Evolutionary conservation across 2,797 vertebrate species (phyloP).

Genomic region (Sebastes nivosus): DNA sequence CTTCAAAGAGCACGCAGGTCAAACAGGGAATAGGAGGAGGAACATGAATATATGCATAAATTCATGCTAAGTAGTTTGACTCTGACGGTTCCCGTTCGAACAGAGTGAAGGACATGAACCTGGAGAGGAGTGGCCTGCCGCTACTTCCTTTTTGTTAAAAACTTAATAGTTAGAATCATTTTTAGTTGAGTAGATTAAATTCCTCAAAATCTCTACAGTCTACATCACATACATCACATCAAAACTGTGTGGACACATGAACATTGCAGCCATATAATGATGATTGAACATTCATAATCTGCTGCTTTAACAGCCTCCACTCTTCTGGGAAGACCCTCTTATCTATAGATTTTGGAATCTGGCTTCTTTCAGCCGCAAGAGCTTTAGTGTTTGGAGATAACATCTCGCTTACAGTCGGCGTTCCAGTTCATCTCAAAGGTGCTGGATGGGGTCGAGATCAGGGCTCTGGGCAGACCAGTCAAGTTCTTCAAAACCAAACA

Average conservation of each 20-base stretch:
- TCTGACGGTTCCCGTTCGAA: not conserved
- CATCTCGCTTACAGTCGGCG: not conserved
- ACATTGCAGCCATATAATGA: too few relatives aligned
- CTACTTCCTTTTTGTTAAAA: not conserved
- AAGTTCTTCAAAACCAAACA: not conserved
- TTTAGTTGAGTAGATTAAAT: not conserved
- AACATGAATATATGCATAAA: conserved; percentile 20
- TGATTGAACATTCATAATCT: not conserved
- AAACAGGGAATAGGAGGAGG: conserved; percentile 41
- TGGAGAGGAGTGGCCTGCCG: not conserved
- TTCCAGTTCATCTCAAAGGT: not conserved
- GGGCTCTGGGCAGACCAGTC: not conserved
- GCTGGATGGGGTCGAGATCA: not conserved
- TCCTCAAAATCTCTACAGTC: not conserved
- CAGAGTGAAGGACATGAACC: not conserved
- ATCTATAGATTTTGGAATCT: not conserved
- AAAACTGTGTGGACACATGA: not conserved
- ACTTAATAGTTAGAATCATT: not conserved
- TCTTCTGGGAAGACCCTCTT: not conserved
- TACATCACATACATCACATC: not conserved
- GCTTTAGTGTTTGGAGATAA: not conserved
- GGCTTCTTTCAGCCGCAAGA: not conserved
- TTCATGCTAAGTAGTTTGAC: conserved; percentile 18
- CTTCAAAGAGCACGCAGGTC: conserved; percentile 58
- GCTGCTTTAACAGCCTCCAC: not conserved